phyloP scores from a whole-genome alignment of 2,797 vertebrate genomes.

The Mormyrops boulengeri region DNA sequence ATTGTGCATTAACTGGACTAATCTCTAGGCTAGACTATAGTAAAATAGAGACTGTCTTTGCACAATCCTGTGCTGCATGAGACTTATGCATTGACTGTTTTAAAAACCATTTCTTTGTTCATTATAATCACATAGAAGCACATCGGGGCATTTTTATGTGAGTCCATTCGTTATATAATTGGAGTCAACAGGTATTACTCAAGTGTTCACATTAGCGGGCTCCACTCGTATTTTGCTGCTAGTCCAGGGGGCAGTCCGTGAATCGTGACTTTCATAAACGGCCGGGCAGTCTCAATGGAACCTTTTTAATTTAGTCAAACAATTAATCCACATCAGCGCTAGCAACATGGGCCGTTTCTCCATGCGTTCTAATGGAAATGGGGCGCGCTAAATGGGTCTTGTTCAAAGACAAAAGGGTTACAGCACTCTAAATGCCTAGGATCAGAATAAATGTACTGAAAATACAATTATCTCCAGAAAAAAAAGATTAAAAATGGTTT shows the following conservation, averaged over 20 bases:
- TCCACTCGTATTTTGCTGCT: neutral
- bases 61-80: neutral
- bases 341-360: constrained; percentile 29
- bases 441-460: constrained; percentile 61
- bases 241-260: constrained; percentile 30
- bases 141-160: neutral
- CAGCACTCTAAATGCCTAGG: constrained; percentile 45
- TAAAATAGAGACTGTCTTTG: neutral
- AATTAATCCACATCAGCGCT: constrained; percentile 47
- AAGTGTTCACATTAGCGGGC: neutral
- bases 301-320: constrained; percentile 39
- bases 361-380: constrained; percentile 48
- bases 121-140: neutral
- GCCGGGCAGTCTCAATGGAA: constrained; percentile 26
- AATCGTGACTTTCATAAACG: constrained; percentile 32
- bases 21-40: neutral
- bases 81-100: neutral
- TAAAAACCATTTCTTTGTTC: constrained; percentile 11
- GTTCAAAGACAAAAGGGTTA: constrained; percentile 49
- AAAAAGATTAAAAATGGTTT: constrained; percentile 47
- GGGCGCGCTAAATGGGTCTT: constrained; percentile 50
- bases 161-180: neutral
- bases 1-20: neutral
- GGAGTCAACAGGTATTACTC: neutral
- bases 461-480: constrained; percentile 49